Conservation (phyloP, 2,797 vertebrate species). For the Onychomys leucogaster region DNA sequence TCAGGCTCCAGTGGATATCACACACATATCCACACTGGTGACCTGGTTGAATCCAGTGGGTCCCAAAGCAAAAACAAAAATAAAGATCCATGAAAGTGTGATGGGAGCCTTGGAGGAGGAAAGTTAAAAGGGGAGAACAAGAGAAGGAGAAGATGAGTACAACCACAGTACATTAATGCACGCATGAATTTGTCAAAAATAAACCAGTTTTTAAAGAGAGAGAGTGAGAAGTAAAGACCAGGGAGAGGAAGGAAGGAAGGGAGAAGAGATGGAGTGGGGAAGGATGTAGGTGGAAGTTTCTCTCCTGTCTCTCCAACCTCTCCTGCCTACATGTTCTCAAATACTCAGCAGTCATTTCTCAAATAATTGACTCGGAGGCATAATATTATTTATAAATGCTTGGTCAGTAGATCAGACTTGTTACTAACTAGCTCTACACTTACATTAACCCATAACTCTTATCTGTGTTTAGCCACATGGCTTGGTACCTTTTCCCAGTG, state of each 20-base stretch:
- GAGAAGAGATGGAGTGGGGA: fast-evolving
- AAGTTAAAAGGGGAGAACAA: not conserved
- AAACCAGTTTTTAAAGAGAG: not conserved
- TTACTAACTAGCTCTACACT: no score
- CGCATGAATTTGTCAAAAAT: not conserved
- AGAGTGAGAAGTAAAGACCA: not conserved
- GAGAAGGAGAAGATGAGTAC: not conserved
- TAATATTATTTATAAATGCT: no score
- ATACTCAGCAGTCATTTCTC: no score
- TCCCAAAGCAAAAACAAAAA: not conserved
- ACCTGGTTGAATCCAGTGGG: not conserved
- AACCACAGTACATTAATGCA: not conserved
- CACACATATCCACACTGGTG: not conserved
- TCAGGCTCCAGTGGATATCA: not conserved
- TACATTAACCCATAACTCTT: no score
- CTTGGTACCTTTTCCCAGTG: no score
- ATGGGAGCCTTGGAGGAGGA: not conserved
- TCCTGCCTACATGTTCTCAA: no score
- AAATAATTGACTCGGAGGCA: no score
- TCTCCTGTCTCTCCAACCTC: no score
- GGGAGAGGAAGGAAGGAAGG: fast-evolving
- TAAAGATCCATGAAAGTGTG: not conserved
- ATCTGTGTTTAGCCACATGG: no score
- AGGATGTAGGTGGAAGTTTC: no score
- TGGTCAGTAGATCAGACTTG: no score